A percentile compares a stretch with the other conserved stretches of the same genome.
phyloP scores from a whole-genome alignment of 2,888 invertebrate species.

The Ophion ventricosus region DNA sequence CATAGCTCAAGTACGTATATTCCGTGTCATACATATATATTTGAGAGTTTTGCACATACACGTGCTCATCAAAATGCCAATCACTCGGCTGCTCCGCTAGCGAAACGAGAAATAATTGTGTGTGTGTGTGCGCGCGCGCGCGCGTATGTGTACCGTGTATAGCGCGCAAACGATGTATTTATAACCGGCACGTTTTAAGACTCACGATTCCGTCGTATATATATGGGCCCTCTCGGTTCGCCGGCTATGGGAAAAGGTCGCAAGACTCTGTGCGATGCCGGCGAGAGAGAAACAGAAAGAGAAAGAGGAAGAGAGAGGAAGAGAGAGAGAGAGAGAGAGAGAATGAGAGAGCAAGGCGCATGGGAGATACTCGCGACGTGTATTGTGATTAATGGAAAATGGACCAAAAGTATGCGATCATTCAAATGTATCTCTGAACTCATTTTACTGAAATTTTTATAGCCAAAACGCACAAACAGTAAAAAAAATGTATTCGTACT shows the following conservation, averaged over 20 bases:
- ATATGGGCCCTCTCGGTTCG: constrained; percentile 26
- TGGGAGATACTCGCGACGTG: constrained; percentile 14
- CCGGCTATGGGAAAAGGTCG: constrained; percentile 57
- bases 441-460: not conserved
- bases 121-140: too few relatives aligned
- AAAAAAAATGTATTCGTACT: not conserved
- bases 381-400: too few relatives aligned
- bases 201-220: constrained; percentile 43
- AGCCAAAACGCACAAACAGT: not conserved
- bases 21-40: constrained; percentile 37
- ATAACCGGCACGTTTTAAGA: constrained; percentile 46
- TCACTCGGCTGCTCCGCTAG: constrained; percentile 50
- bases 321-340: not conserved
- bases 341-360: constrained; percentile 4
- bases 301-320: too few relatives aligned
- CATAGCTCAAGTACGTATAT: not conserved
- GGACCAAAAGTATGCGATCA: too few relatives aligned
- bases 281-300: not conserved
- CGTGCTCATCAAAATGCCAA: constrained; percentile 64
- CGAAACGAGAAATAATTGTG: constrained; percentile 19
- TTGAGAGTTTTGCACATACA: constrained; percentile 58
- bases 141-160: not conserved
- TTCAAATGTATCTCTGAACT: too few relatives aligned
- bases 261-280: constrained; percentile 7
- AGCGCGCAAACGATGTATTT: constrained; percentile 57